Conservation (phyloP, 2,113 vertebrate species). For the Lophura nycthemera region DNA sequence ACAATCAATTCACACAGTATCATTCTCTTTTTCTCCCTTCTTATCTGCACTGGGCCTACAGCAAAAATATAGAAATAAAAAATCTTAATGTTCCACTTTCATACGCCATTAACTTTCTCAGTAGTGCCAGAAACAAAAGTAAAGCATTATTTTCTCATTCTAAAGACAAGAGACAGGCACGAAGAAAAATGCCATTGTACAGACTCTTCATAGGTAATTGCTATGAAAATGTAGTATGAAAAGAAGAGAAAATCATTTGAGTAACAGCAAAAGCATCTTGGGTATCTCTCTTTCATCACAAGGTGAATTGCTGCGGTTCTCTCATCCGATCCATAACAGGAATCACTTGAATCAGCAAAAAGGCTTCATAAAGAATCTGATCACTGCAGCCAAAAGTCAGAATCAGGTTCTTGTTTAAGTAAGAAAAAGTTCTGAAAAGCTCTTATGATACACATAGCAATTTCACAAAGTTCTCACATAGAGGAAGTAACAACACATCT, state of each 20-base stretch:
- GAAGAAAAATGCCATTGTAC: neutral
- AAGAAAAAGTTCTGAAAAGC: neutral
- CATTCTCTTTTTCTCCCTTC: neutral
- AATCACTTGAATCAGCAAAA: neutral
- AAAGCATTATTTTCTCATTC: neutral
- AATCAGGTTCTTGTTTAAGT: neutral
- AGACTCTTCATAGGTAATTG: neutral
- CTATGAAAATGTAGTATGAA: neutral
- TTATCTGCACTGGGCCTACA: neutral
- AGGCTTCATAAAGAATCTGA: neutral
- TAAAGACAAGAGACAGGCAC: neutral
- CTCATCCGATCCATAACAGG: neutral
- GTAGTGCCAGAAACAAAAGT: neutral
- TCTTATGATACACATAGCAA: neutral
- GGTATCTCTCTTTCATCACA: neutral
- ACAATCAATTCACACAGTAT: neutral
- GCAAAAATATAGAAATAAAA: neutral
- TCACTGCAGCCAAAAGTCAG: neutral
- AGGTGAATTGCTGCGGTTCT: accelerated
- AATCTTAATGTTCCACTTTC: neutral
- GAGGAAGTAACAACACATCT: neutral
- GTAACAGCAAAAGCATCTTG: neutral
- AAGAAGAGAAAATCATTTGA: neutral
- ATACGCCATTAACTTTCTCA: neutral
- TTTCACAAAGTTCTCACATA: neutral